Base-by-base conservation (phyloP, 92 coral and sea anemone genomes). In the Scolanthus callimorphus region DNA sequence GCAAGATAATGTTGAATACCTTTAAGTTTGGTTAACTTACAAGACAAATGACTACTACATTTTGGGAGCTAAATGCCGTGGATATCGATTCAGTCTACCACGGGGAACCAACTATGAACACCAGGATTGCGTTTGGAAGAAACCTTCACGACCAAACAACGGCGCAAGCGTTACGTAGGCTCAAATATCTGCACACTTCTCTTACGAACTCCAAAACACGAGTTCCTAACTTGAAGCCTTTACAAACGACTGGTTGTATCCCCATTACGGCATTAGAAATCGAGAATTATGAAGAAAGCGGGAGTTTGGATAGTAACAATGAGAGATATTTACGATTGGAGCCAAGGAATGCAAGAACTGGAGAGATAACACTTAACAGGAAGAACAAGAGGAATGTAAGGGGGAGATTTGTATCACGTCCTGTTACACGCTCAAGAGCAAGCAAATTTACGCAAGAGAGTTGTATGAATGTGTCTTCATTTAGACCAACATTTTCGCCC, bases 161-260 rank as follows among this genome's bases (percentile, higher is more conserved):
- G 22, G 81, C 67, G 46, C 95, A 86, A 56, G 89, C 89, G 11
- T 55, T 86, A 3, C 57, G 95, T 21, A 63, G 95, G 50, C 73
- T 86, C 23, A 86, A 81, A 48, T 81, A 86, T 63, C 81, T 81
- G 21, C 95, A 86, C 57, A 86, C 95, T n/a, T 71, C 94, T 57
- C 67, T 85, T 41, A 47, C 66, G 26, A 46, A 9, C 11, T 11
- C 52, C 9, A 56, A 53, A 20, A 21, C 27, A 1, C 55, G 28
- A 45, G 70, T 27, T 17, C 30, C 59, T 12, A 69, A 17, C 22
- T 31, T 69, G 41, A 62, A 39, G 57, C 66, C 69, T 31, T 15
- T 68, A 6, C 45, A 57, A 22, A 68, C 75, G 17, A 68, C 75
- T 0, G 45, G 57, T 28, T 39, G 56, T 43, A 38, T 48, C 17